A percentile compares a stretch with the other conserved stretches of the same genome.
Evolutionary conservation across 1,140 invertebrate species (phyloP).

Genomic region (Pissodes strobi): DNA sequence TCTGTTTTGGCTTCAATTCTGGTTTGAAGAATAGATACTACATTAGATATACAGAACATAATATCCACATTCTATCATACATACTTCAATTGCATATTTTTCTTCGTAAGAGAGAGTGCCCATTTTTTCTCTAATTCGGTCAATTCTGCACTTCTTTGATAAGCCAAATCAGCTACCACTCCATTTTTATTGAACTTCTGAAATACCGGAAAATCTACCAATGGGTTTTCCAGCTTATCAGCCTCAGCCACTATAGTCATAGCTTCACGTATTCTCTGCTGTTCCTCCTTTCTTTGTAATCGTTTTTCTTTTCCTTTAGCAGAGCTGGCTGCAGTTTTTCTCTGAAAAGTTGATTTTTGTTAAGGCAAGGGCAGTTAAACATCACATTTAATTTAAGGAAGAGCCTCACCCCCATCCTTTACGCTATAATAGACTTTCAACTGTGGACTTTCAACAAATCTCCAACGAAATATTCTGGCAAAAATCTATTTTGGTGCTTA

Average conservation of each 20-base stretch:
- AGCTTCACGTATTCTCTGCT: conserved; percentile 51
- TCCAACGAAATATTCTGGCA: too few species aligned
- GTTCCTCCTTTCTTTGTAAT: conserved; percentile 55
- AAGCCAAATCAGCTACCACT: conserved; percentile 50
- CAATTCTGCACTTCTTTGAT: conserved; percentile 44
- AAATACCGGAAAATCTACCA: conserved; percentile 55
- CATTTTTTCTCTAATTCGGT: conserved; percentile 55
- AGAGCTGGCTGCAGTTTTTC: conserved; percentile 43
- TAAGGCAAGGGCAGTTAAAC: too few species aligned
- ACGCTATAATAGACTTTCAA: too few species aligned
- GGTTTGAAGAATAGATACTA: too few species aligned
- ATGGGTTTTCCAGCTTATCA: conserved; percentile 55
- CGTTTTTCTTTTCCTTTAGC: conserved; percentile 57
- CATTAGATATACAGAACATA: too few species aligned
- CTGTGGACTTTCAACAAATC: too few species aligned
- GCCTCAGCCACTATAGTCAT: conserved; percentile 53
- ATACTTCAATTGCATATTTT: conserved; percentile 66
- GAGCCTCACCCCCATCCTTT: too few species aligned
- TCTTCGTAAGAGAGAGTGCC: conserved; percentile 63
- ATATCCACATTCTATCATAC: too few species aligned
- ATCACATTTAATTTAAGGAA: too few species aligned
- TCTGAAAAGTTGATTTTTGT: too few species aligned
- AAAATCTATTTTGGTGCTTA: too few species aligned
- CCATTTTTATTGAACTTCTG: conserved; percentile 54
- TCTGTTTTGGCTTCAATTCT: too few species aligned